A percentile compares a stretch with the other conserved stretches of the same genome.
Evolutionary conservation across 2,888 invertebrate species (phyloP).

Genomic region (Heliconius ismenius): DNA sequence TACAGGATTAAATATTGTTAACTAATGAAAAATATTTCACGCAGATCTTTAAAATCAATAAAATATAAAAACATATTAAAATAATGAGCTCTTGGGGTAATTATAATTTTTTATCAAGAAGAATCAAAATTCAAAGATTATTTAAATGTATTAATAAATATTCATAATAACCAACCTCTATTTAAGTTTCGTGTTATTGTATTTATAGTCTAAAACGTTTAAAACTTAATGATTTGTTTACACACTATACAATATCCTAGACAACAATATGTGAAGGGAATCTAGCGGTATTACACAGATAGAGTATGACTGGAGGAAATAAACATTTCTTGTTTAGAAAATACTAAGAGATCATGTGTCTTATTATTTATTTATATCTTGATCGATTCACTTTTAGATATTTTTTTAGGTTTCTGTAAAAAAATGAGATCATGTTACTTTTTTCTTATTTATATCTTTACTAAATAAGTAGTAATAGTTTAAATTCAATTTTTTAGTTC

Average conservation of each 20-base stretch:
- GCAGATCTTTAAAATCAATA: too few species aligned
- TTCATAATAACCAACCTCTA: slow-evolving; percentile 16
- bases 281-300: slow-evolving; percentile 35
- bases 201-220: slow-evolving; percentile 21
- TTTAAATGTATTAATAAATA: neutral
- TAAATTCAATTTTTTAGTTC: too few species aligned
- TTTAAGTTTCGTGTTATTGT: neutral
- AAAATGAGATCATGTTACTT: neutral
- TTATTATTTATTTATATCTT: too few species aligned
- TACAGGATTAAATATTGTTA: too few species aligned
- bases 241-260: slow-evolving; percentile 28
- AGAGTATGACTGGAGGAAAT: slow-evolving; percentile 28
- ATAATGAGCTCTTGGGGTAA: neutral
- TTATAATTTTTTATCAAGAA: neutral
- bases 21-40: too few species aligned
- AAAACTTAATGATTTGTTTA: slow-evolving; percentile 21
- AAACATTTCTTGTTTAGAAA: neutral
- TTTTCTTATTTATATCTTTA: too few species aligned
- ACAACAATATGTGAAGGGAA: slow-evolving; percentile 27
- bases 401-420: neutral
- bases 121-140: neutral
- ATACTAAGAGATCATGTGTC: neutral
- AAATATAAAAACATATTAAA: neutral
- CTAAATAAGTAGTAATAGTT: too few species aligned
- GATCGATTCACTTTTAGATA: too few species aligned